phyloP scores from a whole-genome alignment of 2,113 vertebrate genomes.

The Monopterus albus region DNA sequence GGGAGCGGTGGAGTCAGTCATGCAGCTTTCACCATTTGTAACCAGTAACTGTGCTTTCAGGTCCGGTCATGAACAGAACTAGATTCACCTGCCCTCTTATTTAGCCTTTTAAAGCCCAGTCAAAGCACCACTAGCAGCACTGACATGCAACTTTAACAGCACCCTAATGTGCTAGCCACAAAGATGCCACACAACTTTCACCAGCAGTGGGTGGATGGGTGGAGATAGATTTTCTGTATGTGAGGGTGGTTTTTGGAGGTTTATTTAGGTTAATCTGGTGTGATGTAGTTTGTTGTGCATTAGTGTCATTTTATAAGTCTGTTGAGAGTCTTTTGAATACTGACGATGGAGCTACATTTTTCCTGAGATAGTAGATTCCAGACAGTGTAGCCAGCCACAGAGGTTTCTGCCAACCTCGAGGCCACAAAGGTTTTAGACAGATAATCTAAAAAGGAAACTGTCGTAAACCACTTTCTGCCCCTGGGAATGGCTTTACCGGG shows the following conservation, averaged over 20 bases:
- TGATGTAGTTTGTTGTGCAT: not conserved
- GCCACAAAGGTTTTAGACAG: constrained; percentile 73
- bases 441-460: constrained; percentile 79
- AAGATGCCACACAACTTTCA: constrained; percentile 35
- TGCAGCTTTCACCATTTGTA: no score
- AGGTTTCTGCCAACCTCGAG: constrained; percentile 54
- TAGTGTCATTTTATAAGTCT: not conserved
- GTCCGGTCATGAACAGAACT: not conserved
- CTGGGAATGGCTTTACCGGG: constrained; percentile 33
- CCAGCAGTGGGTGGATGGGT: constrained; percentile 4
- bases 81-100: not conserved
- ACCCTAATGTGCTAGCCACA: constrained; percentile 34
- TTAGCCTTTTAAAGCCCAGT: not conserved
- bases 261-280: not conserved
- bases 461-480: constrained; percentile 59
- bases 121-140: not conserved
- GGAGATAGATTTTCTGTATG: constrained; percentile 1
- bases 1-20: not conserved
- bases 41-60: no score
- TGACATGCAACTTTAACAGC: constrained; percentile 35
- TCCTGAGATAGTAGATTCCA: constrained; percentile 41
- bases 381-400: constrained; percentile 47
- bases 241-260: not conserved
- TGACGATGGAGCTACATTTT: constrained; percentile 21
- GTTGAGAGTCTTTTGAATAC: not conserved